Conservation (phyloP, 1,140 invertebrate species). For the Monomorium pharaonis region DNA sequence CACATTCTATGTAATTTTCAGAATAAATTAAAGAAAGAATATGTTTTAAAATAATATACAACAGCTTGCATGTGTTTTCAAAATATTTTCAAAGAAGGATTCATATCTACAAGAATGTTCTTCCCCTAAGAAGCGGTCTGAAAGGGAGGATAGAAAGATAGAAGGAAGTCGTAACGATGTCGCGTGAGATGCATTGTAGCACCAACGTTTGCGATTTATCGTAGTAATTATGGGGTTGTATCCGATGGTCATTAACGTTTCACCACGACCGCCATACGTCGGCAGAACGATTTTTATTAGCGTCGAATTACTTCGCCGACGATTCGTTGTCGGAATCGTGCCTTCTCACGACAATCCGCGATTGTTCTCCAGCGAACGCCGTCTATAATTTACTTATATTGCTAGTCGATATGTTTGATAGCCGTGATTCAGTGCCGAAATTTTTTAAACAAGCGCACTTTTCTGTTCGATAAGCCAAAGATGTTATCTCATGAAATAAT, state of each 20-base stretch:
- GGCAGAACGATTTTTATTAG: conserved; percentile 81
- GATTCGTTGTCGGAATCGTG: conserved; percentile 51
- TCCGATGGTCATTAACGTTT: conserved; percentile 83
- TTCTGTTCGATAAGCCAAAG: not conserved
- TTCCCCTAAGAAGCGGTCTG: conserved; percentile 7
- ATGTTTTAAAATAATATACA: not conserved
- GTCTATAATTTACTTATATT: conserved; percentile 54
- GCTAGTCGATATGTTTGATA: conserved; percentile 39
- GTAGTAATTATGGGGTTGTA: conserved; percentile 82
- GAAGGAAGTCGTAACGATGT: conserved; percentile 79
- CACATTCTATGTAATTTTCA: not conserved
- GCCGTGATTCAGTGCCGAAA: conserved; percentile 2
- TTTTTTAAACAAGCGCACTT: conserved; percentile 9
- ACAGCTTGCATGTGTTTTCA: not conserved
- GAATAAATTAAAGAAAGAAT: not conserved
- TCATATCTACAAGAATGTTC: conserved; percentile 13
- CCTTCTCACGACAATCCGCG: conserved; percentile 64
- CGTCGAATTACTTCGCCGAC: conserved; percentile 66
- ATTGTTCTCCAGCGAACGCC: conserved; percentile 51
- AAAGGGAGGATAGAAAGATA: conserved; percentile 76
- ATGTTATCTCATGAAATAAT: not conserved
- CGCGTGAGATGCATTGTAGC: conserved; percentile 76
- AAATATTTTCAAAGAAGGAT: conserved; percentile 8
- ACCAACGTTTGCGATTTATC: conserved; percentile 78
- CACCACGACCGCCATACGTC: conserved; percentile 77